Base-by-base conservation (phyloP, 2,113 vertebrate genomes). In the Mohoua ochrocephala region DNA sequence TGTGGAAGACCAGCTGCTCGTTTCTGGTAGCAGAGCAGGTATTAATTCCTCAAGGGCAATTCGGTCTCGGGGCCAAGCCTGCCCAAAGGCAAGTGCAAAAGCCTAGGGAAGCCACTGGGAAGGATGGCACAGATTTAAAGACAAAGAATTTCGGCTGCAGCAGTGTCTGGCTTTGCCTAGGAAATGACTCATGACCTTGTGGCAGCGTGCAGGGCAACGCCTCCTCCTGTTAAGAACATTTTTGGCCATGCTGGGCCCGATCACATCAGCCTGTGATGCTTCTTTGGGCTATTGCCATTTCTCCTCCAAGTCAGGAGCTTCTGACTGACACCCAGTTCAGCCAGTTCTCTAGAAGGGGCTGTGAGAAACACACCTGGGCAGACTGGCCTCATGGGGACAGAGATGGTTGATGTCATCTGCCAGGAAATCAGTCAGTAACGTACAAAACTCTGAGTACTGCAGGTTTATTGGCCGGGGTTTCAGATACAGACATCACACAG, bases 141-240 rank as follows among this genome's bases (percentile, higher is more conserved):
- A 14, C 2, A 6, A 75, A 83, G 67, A 47, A 15, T 92, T 91
- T 70, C 92, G 68, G 17, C 47, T 81, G 15, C 7, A 91, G 18
- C 45, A 64, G 8, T 50, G 14, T 45, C 45, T 94, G 79, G 2
- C 49, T 93, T 95, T 74, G 47, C 35, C 18, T 78, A 47, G 33
- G 47, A 76, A 70, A 75, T 63, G 24, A 57, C 19, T 77, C 24
- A 14, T 4, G 26, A 39, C 35, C 49, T 82, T 7, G 14, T 68
- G 61, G 14, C 56, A 82, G 27, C 0, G 0, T 44, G 20, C 7
- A 3, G 1, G 2, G 26, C 24, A 68, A 22, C 0, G 0, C 16
- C 57, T 88, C 9, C 20, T 60, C n/a, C 71, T 45, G 23, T 60
- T 86, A 39, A 71, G 73, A 74, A 41, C 13, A 28, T 20, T 75